Evolutionary conservation across 2,888 invertebrate species (phyloP).

Genomic region (Kuschelorhynchus macadamiae): DNA sequence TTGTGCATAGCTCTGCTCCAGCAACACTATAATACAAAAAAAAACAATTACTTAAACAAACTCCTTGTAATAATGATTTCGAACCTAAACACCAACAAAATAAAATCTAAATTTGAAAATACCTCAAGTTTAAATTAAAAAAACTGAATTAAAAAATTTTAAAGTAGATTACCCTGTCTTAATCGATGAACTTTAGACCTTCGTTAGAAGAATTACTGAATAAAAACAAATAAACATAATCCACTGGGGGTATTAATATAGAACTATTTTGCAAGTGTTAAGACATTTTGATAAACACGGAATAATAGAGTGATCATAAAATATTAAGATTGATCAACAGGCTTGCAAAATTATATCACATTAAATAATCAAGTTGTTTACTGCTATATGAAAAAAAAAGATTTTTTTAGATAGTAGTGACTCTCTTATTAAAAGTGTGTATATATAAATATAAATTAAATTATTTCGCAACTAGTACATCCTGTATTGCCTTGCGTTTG

Average conservation of each 20-base stretch:
- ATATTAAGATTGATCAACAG: neutral
- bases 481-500: no score
- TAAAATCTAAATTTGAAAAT: neutral
- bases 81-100: neutral
- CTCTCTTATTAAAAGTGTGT: no score
- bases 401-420: no score
- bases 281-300: neutral
- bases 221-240: neutral
- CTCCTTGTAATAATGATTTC: neutral
- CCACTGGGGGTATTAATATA: neutral
- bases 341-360: no score
- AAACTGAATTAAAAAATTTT: neutral
- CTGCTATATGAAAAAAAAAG: no score
- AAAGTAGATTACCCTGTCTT: no score
- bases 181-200: no score
- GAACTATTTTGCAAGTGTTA: neutral
- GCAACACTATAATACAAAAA: conserved; percentile 71
- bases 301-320: neutral
- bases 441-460: no score
- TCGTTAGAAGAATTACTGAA: neutral
- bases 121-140: neutral
- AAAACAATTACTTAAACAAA: no score
- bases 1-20: conserved; percentile 79
- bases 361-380: no score
- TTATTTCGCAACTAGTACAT: no score